These are phyloP conservation scores for Brachyhypopomus gauderio DNA, from an alignment of 2,113 vertebrate genomes.

Conservation along the genomic window DNA sequence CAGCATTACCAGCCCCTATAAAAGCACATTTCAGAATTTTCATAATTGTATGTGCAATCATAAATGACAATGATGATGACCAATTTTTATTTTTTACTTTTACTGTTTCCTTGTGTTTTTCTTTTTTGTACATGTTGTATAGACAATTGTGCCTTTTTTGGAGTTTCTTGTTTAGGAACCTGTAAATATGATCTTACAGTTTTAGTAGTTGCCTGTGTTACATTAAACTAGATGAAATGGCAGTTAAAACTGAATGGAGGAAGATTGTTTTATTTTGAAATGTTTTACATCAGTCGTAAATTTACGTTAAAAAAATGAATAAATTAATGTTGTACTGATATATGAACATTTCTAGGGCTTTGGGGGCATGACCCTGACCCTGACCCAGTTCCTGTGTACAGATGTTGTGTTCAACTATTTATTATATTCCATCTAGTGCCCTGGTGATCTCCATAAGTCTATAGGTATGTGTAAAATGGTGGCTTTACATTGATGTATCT, in stretches of 20 bases:
- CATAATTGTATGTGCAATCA: slow-evolving; percentile 95
- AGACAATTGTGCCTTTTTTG: slow-evolving; percentile 97
- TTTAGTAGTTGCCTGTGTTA: slow-evolving; percentile 90
- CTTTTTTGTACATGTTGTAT: slow-evolving; percentile 99
- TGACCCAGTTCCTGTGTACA: slow-evolving; percentile 93
- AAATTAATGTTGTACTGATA: slow-evolving; percentile 93
- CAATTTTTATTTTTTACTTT: slow-evolving; percentile 80
- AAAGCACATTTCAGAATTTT: slow-evolving; percentile 98
- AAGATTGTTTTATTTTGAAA: slow-evolving; percentile 74
- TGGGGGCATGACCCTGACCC: slow-evolving; percentile 76
- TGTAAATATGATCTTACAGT: slow-evolving; percentile 92
- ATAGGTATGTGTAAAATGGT: slow-evolving; percentile 90
- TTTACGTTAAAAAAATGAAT: slow-evolving; percentile 70
- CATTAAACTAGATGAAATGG: slow-evolving; percentile 73
- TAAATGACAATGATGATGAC: slow-evolving; percentile 84
- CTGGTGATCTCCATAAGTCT: slow-evolving; percentile 86
- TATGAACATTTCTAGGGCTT: slow-evolving; percentile 94
- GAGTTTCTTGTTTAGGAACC: slow-evolving; percentile 91
- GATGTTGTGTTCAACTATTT: slow-evolving; percentile 99
- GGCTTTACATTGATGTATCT: slow-evolving; percentile 94
- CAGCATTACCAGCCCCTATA: slow-evolving; percentile 78
- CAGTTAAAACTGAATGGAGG: slow-evolving; percentile 56
- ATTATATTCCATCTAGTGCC: slow-evolving; percentile 95
- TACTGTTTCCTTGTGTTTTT: slow-evolving; percentile 69
- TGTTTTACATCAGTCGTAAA: slow-evolving; percentile 78